Conservation (phyloP, 1,140 invertebrate species). For the Macrocentrus cingulum region DNA sequence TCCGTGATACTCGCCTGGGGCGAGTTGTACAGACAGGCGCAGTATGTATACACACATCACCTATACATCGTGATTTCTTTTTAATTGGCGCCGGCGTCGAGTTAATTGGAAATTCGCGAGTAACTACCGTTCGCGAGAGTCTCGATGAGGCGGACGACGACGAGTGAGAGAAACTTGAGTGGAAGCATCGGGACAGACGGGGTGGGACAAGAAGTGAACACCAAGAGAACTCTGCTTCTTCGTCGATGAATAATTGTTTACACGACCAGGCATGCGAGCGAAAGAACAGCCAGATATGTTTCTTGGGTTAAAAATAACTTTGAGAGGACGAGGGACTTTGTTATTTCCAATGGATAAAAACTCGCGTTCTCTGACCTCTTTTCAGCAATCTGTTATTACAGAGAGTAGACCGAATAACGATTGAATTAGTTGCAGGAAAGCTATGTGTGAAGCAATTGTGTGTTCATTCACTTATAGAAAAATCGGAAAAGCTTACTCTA, state of each 20-base stretch:
- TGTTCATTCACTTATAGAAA: too few species aligned
- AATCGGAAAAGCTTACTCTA: too few species aligned
- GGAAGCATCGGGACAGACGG: background rate
- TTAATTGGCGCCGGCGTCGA: constrained; percentile 25
- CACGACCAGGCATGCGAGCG: constrained; percentile 10
- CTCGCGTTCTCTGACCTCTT: too few species aligned
- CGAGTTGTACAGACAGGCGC: background rate
- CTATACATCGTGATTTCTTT: constrained; percentile 20
- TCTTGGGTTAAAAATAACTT: too few species aligned
- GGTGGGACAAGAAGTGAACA: background rate
- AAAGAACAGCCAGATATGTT: background rate
- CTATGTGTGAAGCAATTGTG: too few species aligned
- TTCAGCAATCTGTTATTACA: too few species aligned
- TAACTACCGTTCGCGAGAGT: constrained; percentile 21
- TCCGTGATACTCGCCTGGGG: background rate
- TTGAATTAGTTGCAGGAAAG: too few species aligned
- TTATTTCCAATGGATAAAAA: too few species aligned
- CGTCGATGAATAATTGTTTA: constrained; percentile 21
- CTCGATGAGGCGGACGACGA: constrained; percentile 8
- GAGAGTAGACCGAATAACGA: too few species aligned
- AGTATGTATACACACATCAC: constrained; percentile 3
- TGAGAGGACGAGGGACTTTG: too few species aligned
- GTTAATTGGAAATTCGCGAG: constrained; percentile 25
- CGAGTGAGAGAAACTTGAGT: background rate
- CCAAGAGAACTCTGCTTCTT: background rate